Conservation (phyloP, 2,797 vertebrate genomes). For the Intellagama lesueurii region DNA sequence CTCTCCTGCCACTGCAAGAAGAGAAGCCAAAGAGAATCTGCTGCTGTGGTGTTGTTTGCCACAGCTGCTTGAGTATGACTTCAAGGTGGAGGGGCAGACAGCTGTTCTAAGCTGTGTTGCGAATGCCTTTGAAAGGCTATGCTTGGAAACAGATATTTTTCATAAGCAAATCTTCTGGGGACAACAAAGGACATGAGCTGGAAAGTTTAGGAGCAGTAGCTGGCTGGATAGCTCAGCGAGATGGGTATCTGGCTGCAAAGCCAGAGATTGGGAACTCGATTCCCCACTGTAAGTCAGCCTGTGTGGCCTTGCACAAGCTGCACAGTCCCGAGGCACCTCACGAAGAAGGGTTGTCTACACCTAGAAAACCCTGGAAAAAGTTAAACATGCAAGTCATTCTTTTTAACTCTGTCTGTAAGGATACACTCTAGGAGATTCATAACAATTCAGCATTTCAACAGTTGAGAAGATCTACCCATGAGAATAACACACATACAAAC, state of each 20-base stretch:
- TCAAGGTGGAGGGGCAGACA: neutral
- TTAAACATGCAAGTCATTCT: too few species aligned
- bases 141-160: neutral
- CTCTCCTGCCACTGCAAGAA: neutral
- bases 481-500: neutral
- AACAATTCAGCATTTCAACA: neutral
- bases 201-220: neutral
- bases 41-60: neutral
- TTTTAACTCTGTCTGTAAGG: too few species aligned
- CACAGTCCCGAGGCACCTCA: too few species aligned
- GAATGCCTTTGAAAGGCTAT: neutral
- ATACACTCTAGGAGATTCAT: neutral
- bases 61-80: neutral
- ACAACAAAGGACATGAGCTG: neutral
- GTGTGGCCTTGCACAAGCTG: too few species aligned
- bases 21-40: neutral
- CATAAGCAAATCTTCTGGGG: neutral
- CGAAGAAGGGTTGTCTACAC: too few species aligned
- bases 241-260: too few species aligned
- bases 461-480: neutral
- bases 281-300: too few species aligned
- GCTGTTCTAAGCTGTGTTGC: neutral
- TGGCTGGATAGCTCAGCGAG: too few species aligned
- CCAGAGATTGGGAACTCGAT: too few species aligned
- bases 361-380: too few species aligned